These are phyloP conservation scores for Drosophila oshimai DNA, from an alignment of 1,140 invertebrate species.

Conservation along the genomic window DNA sequence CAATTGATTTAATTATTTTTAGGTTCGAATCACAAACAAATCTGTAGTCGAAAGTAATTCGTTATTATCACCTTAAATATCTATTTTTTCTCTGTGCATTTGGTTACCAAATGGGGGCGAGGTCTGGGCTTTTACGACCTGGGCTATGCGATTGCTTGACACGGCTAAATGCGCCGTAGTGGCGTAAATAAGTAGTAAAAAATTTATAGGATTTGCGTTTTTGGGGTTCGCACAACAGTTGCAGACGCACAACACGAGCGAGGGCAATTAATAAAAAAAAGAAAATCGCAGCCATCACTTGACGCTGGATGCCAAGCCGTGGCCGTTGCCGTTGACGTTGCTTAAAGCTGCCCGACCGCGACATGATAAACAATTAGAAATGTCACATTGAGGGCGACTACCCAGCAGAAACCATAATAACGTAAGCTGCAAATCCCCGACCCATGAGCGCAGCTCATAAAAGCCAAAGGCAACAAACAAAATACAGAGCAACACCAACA, in stretches of 20 bases:
- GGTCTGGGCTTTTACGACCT: conserved; percentile 64
- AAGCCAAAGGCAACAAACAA: conserved; percentile 58
- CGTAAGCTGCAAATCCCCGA: conserved; percentile 33
- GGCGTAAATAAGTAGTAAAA: conserved; percentile 81
- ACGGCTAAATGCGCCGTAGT: conserved; percentile 79
- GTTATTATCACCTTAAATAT: too few species aligned
- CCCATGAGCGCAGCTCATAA: conserved; percentile 72
- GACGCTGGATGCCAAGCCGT: not conserved
- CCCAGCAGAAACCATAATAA: conserved; percentile 55
- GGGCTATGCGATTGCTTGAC: conserved; percentile 75
- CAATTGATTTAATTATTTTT: too few species aligned
- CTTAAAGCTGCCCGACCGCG: conserved; percentile 36
- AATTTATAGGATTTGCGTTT: conserved; percentile 75
- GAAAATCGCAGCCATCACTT: conserved; percentile 27
- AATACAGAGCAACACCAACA: conserved; percentile 57
- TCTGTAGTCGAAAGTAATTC: too few species aligned
- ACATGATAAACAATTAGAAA: conserved; percentile 72
- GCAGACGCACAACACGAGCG: conserved; percentile 50
- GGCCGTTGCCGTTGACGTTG: too few species aligned
- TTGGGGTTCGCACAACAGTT: conserved; percentile 57
- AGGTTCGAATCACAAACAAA: too few species aligned
- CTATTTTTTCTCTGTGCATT: conserved; percentile 8
- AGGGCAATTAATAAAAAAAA: conserved; percentile 72
- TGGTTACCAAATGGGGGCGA: conserved; percentile 5
- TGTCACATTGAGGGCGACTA: conserved; percentile 25